phyloP scores from a whole-genome alignment of 2,113 vertebrate species.

The Tragelaphus strepsiceros region DNA sequence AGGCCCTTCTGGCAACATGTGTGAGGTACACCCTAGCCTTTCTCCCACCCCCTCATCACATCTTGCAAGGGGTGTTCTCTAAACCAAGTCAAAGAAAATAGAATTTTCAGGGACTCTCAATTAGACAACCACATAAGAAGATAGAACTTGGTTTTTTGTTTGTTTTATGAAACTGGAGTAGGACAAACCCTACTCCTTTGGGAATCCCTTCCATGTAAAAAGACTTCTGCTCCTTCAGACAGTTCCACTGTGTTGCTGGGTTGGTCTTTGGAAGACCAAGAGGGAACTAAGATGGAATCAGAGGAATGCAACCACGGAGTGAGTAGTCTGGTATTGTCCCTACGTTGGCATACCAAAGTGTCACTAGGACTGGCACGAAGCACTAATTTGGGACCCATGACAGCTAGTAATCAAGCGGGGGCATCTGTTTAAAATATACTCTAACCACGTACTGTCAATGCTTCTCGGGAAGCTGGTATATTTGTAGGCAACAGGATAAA shows the following conservation, averaged over 20 bases:
- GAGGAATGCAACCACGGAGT: neutral
- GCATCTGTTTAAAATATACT: neutral
- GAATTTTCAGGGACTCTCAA: neutral
- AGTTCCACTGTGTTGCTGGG: no score
- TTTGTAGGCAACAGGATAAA: neutral
- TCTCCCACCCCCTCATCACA: no score
- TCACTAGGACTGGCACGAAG: neutral
- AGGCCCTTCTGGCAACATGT: no score
- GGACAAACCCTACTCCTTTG: neutral
- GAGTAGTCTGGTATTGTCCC: neutral
- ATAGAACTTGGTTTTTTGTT: neutral
- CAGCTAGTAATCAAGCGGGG: neutral
- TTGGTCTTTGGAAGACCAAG: neutral
- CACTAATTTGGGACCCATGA: neutral
- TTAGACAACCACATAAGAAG: neutral
- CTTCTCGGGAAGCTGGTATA: neutral
- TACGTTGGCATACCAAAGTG: neutral
- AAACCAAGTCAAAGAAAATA: neutral
- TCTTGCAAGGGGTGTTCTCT: neutral
- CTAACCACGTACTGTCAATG: neutral
- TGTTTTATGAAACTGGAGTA: neutral
- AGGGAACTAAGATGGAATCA: neutral
- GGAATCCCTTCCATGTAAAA: neutral
- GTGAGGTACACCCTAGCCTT: neutral
- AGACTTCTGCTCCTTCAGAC: neutral